Evolutionary conservation across 1,140 invertebrate genomes (phyloP).

Genomic region (Pseudomyrmex pallidus): DNA sequence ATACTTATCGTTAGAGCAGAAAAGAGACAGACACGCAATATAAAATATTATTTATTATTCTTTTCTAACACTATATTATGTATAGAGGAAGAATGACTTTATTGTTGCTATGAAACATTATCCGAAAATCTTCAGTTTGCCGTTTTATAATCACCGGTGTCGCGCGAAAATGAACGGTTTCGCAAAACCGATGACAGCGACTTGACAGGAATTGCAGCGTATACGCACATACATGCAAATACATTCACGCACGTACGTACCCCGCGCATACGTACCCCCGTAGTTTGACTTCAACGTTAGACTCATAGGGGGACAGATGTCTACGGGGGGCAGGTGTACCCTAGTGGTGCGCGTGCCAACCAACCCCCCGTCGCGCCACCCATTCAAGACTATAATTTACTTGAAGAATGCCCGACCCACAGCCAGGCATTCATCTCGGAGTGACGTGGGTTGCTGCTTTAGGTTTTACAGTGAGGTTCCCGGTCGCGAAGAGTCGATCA

Average conservation of each 20-base stretch:
- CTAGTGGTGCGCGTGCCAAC: slow-evolving; percentile 83
- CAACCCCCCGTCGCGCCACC: slow-evolving; percentile 83
- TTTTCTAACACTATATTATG: neutral
- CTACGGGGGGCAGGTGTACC: slow-evolving; percentile 83
- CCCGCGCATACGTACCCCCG: slow-evolving; percentile 61
- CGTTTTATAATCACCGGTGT: slow-evolving; percentile 25
- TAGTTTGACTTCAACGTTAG: slow-evolving; percentile 80
- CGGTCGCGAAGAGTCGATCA: slow-evolving; percentile 66
- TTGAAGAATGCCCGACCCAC: slow-evolving; percentile 83
- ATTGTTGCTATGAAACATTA: neutral
- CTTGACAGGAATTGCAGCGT: slow-evolving; percentile 46
- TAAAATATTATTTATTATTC: neutral
- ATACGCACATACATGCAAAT: slow-evolving; percentile 9
- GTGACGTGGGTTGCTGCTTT: slow-evolving; percentile 74
- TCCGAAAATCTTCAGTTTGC: neutral
- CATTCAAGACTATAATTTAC: slow-evolving; percentile 86
- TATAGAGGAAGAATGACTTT: neutral
- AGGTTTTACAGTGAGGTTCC: slow-evolving; percentile 56
- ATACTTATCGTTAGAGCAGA: no score
- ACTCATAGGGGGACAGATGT: slow-evolving; percentile 82
- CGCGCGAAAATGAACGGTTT: slow-evolving; percentile 45
- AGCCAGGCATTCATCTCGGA: slow-evolving; percentile 74
- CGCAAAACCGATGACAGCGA: slow-evolving; percentile 53
- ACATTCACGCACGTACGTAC: slow-evolving; percentile 24
- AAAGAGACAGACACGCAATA: no score